A percentile compares a stretch with the other conserved stretches of the same genome.
Evolutionary conservation across 2,888 invertebrate genomes (phyloP).

Genomic region (Neelides folsomi): DNA sequence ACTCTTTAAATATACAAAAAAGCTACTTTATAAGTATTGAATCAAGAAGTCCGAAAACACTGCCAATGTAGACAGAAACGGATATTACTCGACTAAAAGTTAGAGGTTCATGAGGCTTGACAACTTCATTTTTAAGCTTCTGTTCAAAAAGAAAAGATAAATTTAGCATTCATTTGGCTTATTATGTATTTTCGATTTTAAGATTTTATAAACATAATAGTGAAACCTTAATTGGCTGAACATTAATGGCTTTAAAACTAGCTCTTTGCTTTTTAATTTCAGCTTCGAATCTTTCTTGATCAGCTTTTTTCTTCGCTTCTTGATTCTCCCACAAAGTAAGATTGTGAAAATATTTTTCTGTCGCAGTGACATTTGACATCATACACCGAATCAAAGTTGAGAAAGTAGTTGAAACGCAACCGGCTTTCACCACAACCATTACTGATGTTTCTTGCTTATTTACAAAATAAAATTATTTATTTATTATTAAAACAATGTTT

Average conservation of each 20-base stretch:
- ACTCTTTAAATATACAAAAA: too few species aligned
- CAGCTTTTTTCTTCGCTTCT: not conserved
- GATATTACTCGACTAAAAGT: constrained; percentile 19
- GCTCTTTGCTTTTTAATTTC: too few species aligned
- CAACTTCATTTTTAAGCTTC: not conserved
- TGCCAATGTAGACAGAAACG: constrained; percentile 20
- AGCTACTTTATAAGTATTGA: constrained; percentile 12
- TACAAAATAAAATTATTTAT: too few species aligned
- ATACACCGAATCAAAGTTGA: constrained; percentile 15
- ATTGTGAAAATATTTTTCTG: constrained; percentile 12
- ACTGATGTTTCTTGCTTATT: too few species aligned
- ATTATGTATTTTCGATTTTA: too few species aligned
- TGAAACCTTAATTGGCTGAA: too few species aligned
- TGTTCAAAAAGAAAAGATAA: too few species aligned
- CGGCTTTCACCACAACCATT: constrained; percentile 20
- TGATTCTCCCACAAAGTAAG: constrained; percentile 11
- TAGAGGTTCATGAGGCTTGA: constrained; percentile 18
- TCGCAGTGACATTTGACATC: constrained; percentile 18
- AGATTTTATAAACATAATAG: too few species aligned
- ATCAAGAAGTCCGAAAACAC: constrained; percentile 21
- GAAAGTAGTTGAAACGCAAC: constrained; percentile 16
- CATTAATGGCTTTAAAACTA: too few species aligned
- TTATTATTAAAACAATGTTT: too few species aligned
- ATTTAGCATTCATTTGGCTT: too few species aligned
- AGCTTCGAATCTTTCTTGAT: not conserved